Evolutionary conservation across 2,113 vertebrate species (phyloP), one percentile per base, ranked within the genome.

Genomic region (Gobio gobio): DNA sequence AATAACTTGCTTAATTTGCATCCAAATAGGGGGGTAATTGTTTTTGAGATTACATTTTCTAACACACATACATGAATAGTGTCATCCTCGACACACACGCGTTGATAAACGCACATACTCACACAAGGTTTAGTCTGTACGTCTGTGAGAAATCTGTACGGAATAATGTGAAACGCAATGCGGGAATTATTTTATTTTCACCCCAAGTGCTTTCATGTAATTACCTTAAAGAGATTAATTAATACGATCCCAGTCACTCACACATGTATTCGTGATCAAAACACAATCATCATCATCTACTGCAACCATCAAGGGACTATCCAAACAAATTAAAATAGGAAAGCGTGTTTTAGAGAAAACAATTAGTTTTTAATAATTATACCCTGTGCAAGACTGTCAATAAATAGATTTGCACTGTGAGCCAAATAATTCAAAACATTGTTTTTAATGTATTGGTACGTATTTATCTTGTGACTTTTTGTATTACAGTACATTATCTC

Each of bases 1-100:
- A 89, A 88, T 89, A 87, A 82, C 83, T 84, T 88, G 76, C 78
- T 85, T 73, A 63, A 90, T 88, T 84, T 89, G 86, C 89, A 89
- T 90, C 75, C 78, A 89, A 88, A 91, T 88, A 83, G 83, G 82
- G 80, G 80, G 78, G 79, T 88, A 89, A 90, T 87, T 79, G 64
- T 86, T 87, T 79, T 86, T 36, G 6, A 29, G 56, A 36, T 40
- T 77, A 47, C 70, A 61, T 89, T 83, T 83, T 73, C 74, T 85
- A 83, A 73, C 58, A 49, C 20, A 14, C 64, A 6, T 33, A 36
- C 24, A 58, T 64, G 66, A 63, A 24, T 16, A 0, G 74, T 54
- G 74, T 76, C 47, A 54, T 12, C 26, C 14, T 26, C 24, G 7
- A 68, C 66, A 68, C 61, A 75, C 64, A 64, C 76, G 40, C 79